Base-by-base conservation (phyloP, 2,888 invertebrate species). In the Campoletis raptor region DNA sequence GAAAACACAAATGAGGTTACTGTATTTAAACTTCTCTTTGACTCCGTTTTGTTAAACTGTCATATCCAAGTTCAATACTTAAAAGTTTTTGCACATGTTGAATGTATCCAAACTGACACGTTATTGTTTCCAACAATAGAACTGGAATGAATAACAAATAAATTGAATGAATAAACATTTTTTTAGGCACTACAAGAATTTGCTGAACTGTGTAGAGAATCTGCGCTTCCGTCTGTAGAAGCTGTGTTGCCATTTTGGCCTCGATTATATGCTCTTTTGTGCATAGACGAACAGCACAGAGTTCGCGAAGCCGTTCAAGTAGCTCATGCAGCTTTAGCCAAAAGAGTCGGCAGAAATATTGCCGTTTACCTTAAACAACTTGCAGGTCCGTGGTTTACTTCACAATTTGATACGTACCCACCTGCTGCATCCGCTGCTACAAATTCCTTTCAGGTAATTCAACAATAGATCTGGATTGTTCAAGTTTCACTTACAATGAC, bases 381-480 rank as follows among this genome's bases (percentile, higher is more conserved):
- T 85, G 96, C 97, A 92, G 98, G 98, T 1, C 95, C 97, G 5
- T 99, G 99, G 99, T 96, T 98, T 91, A 96, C 97, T 67, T 97
- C 98, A 77, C 97, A 97, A 92, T 97, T 97, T 95, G 99, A 99
- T 94, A 96, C 97, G 15, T 97, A 98, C 94, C 96, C 97, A 57
- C 98, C 98, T 12, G 98, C 98, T 24, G 97, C 98, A 8, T 96
- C 96, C 89, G 96, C 96, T 84, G 98, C 98, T 0, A 94, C 94
- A 52, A 94, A 95, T 88, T 96, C 97, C 6, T 97, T 98, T 89
- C 95, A 95, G 90, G 96, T 96, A 92, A 91, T 88, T 88, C 18
- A 77, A 66, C 61, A 6, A 6, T 30, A 2, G 2, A 21, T 21
- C 12, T 2, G n/a, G 30, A 36, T 8, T 64, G 18, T 45, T 45